Evolutionary conservation across 2,797 vertebrate genomes (phyloP), one percentile per base, ranked within the genome.

Genomic region (Crypturellus tataupa): DNA sequence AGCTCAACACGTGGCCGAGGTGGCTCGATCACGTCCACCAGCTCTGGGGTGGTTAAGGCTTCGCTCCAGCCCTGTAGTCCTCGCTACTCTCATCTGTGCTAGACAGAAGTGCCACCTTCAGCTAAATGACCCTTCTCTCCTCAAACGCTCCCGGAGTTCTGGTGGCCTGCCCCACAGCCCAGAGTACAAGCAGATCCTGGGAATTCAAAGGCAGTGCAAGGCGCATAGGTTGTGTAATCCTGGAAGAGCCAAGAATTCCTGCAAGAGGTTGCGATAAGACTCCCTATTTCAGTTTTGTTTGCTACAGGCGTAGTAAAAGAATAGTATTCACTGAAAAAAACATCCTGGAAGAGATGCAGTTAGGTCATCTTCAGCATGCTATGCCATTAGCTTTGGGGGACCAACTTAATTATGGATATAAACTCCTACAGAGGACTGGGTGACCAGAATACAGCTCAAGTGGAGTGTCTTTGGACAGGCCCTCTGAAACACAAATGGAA

Each of bases 121-220:
- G 72, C 47, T 31, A 91, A 42, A 44, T 16, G 9, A 68, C 2
- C n/a, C 69, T 27, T 47, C 60, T 31, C 33, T 53, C 51, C 51
- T 20, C 0, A 0, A 40, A 25, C 1, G 1, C 25, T 71, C 56
- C 46, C 42, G 84, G 63, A 77, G 37, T 24, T 12, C 15, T 0
- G 9, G 59, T 12, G 20, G 55, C 31, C 58, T 72, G 49, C 3
- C 18, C 18, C 62, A 59, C 40, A 46, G 49, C 3, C 20, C 62
- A 63, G 49, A 49, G 29, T 5, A 37, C 42, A 42, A 17, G 35
- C 15, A 27, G 46, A 44, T 0, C 7, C 4, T 9, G 29, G 33
- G 13, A 17, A 73, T 60, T 46, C n/a, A 23, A 76, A 86, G 20
- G 49, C 44, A 5, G 2, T 3, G 10, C 18, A 55, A 95, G 59